Conservation (phyloP, 2,797 vertebrate genomes). For the Sternotherus odoratus region DNA sequence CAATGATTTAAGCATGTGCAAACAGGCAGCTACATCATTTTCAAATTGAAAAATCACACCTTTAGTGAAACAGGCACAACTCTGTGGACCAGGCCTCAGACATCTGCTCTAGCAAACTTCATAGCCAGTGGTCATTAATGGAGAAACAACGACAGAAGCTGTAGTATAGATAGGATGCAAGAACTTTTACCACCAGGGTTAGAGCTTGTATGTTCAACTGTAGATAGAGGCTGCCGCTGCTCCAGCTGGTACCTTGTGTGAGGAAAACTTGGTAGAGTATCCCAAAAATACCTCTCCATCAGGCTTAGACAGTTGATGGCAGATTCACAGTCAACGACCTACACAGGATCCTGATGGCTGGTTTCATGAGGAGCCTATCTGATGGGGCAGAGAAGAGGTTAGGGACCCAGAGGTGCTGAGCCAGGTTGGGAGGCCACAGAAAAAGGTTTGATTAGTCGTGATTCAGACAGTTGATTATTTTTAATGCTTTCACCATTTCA, state of each 20-base stretch:
- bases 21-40: accelerated
- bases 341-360: too few relatives aligned
- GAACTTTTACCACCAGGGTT: background rate
- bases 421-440: background rate
- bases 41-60: background rate
- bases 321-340: background rate
- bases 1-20: background rate
- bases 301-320: background rate
- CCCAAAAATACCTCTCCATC: background rate
- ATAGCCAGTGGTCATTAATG: background rate
- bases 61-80: background rate
- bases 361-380: background rate
- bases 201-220: accelerated
- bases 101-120: background rate
- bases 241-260: background rate
- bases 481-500: background rate
- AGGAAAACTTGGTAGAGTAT: background rate
- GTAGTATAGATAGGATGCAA: accelerated
- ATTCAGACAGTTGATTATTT: background rate
- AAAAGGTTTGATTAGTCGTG: background rate
- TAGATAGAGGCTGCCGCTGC: accelerated
- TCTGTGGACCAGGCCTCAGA: background rate
- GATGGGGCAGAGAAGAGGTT: background rate
- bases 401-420: background rate
- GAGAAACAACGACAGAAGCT: background rate